Percentiles rank a stretch among this genome's conserved stretches.
phyloP scores from a whole-genome alignment of 2,797 vertebrate genomes.

The Pseudochirops corinnae region DNA sequence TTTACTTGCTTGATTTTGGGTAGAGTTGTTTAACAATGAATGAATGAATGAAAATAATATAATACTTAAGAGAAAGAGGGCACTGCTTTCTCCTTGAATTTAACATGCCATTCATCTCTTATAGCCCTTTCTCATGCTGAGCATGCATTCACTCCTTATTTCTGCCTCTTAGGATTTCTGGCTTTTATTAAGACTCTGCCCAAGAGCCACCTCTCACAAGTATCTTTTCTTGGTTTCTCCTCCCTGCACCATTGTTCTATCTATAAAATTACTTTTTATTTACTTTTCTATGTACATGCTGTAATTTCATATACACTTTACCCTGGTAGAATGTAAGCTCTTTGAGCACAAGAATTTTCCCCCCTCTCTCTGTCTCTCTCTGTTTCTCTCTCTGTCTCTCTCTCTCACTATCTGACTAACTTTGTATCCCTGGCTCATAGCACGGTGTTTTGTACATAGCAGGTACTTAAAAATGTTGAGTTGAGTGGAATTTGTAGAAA shows the following conservation, averaged over 20 bases:
- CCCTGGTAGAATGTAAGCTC: not conserved
- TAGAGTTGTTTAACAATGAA: conserved; percentile 4
- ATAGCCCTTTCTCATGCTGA: not conserved
- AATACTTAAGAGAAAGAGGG: conserved; percentile 17
- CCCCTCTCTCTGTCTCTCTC: not conserved
- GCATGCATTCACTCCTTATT: not conserved
- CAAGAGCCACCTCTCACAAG: not conserved
- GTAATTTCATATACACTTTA: not conserved
- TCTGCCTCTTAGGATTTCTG: not conserved
- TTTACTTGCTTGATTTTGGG: not conserved
- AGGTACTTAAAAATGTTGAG: not conserved
- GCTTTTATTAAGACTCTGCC: not conserved
- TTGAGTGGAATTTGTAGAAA: not conserved
- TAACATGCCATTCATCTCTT: not conserved
- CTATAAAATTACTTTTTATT: not conserved
- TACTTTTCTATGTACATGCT: not conserved
- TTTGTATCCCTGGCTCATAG: not conserved
- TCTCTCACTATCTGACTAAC: not conserved
- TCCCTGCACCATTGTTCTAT: not conserved
- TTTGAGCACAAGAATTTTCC: not conserved
- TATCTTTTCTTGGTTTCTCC: not conserved
- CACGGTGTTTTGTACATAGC: not conserved
- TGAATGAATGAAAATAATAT: conserved; percentile 9
- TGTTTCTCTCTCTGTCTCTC: too few relatives aligned
- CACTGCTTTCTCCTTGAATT: not conserved